phyloP scores from a whole-genome alignment of 37 sponge, comb jelly and placozoan genomes.

The Halisarca cf. caerulea region DNA sequence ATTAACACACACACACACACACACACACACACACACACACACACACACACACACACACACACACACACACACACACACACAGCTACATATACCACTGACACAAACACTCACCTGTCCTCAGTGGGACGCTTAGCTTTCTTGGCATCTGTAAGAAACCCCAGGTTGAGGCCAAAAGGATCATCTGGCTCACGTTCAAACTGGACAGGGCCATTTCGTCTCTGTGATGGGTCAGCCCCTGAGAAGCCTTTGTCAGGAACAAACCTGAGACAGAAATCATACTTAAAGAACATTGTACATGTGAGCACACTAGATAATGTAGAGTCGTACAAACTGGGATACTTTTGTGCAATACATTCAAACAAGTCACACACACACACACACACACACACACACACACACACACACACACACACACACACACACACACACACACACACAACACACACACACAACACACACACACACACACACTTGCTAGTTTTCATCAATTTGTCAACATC shows the following conservation, averaged over 20 bases:
- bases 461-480: constrained; percentile 71
- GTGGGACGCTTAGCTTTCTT: constrained; percentile 83
- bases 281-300: background rate
- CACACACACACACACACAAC: constrained; percentile 18
- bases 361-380: background rate
- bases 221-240: constrained; percentile 76
- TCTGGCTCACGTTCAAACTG: constrained; percentile 96
- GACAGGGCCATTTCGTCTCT: constrained; percentile 84
- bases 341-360: background rate
- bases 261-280: constrained; percentile 33
- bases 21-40: no score
- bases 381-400: background rate
- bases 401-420: background rate
- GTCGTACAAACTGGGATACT: no score
- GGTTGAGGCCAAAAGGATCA: constrained; percentile 94
- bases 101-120: constrained; percentile 38
- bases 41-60: no score
- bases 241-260: constrained; percentile 94
- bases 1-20: no score
- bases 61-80: background rate
- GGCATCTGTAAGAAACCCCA: constrained; percentile 89
- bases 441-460: background rate
- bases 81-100: background rate
- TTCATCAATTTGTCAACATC: constrained; percentile 94
- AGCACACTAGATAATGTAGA: background rate